Evolutionary conservation across 2,113 vertebrate species (phyloP).

Genomic region (Centrocercus urophasianus): DNA sequence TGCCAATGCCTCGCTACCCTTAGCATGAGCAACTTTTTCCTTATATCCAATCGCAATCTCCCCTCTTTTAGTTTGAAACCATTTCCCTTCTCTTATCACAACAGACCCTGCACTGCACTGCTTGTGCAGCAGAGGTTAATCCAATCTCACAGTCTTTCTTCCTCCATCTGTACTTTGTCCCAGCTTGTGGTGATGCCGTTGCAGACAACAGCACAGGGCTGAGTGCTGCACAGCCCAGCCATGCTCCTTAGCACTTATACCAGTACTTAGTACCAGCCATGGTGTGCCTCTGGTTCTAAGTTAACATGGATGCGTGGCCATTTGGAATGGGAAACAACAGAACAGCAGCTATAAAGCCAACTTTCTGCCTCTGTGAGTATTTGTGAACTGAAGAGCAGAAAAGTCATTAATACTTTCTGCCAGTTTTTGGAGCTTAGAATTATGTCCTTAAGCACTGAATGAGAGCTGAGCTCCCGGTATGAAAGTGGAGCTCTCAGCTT

Average conservation of each 20-base stretch:
- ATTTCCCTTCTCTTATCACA: no score
- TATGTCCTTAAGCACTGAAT: slow-evolving; percentile 11
- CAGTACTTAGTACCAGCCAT: neutral
- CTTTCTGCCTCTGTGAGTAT: neutral
- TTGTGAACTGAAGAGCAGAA: neutral
- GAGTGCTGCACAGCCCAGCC: no score
- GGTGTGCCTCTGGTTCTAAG: neutral
- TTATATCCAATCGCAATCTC: no score
- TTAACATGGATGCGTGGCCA: neutral
- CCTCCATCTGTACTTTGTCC: no score
- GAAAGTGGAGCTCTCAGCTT: neutral
- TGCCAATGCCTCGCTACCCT: no score
- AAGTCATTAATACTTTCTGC: neutral
- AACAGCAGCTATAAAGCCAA: neutral
- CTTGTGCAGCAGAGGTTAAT: no score
- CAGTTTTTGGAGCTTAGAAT: slow-evolving; percentile 16
- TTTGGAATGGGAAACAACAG: neutral
- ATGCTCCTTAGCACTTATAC: neutral
- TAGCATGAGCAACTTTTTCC: no score
- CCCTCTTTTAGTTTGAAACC: no score
- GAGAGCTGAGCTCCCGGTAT: slow-evolving; percentile 5
- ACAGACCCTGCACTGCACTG: no score
- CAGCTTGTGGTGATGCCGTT: no score
- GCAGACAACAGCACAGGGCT: no score
- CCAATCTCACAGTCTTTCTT: no score